phyloP scores from a whole-genome alignment of 2,888 invertebrate genomes.

The Prenolepis imparis region DNA sequence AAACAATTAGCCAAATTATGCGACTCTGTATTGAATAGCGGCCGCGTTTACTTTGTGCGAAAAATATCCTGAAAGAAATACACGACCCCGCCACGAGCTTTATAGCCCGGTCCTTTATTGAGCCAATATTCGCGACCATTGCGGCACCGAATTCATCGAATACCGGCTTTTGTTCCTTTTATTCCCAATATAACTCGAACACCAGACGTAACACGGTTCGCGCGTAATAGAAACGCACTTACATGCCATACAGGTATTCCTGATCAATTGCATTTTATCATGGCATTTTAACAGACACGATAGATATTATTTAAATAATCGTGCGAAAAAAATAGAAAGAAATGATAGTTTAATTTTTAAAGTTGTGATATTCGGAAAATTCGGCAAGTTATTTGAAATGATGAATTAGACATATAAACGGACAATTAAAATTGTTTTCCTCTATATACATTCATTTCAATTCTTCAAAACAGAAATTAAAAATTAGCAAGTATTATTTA shows the following conservation, averaged over 20 bases:
- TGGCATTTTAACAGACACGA: not conserved
- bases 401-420: not conserved
- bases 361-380: not conserved
- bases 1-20: conserved; percentile 25
- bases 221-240: conserved; percentile 51
- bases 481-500: not conserved
- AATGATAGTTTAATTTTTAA: not conserved
- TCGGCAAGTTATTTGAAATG: not conserved
- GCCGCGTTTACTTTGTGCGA: conserved; percentile 22
- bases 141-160: conserved; percentile 31
- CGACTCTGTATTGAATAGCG: not conserved
- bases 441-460: not conserved
- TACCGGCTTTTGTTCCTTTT: conserved; percentile 52
- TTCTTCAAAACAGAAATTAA: not conserved
- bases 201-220: conserved; percentile 31
- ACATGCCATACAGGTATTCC: not conserved
- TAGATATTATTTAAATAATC: conserved; percentile 1
- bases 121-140: conserved; percentile 46
- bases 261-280: not conserved
- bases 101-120: conserved; percentile 35
- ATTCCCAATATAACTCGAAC: conserved; percentile 57
- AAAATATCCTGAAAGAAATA: conserved; percentile 47
- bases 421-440: not conserved
- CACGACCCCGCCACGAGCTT: conserved; percentile 4
- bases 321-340: not conserved